Evolutionary conservation across 2,888 invertebrate species (phyloP), one percentile per base, ranked within the genome.

Genomic region (Agrochola macilenta): DNA sequence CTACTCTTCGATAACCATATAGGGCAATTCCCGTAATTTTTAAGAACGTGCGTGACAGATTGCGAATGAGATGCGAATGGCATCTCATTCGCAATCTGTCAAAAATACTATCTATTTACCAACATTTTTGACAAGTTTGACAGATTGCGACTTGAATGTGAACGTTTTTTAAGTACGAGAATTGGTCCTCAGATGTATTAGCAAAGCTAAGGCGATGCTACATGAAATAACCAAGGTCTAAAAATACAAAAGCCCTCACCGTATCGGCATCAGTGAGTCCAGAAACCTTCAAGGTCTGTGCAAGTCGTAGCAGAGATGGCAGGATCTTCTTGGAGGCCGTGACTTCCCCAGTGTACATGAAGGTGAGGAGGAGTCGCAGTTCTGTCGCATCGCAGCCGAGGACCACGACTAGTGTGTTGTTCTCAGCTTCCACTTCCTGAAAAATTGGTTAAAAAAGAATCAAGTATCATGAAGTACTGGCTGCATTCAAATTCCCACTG

Each of bases 291-390:
- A 99, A 95, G 5, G 98, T 97, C 93, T 98, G 98, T 23, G 98
- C 98, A 89, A 98, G 97, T 79, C 98, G 97, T 65, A 99, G 96
- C 78, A 99, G 96, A 66, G 98, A 97, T 9, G 98, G 98, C 86
- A 99, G 97, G 92, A 98, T 97, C 89, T 98, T 97, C 94, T 98
- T 98, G 82, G 98, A 98, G 52, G 98, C 98, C 81, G 98, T 98
- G 90, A 98, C 98, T 94, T 99, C 98, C 5, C 98, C 98, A 69
- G 98, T 98, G 94, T 99, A 99, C 98, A 99, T 98, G 94, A 98
- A 99, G 7, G 98, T 98, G 58, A 99, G 97, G 79, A 99, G 97
- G 20, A 98, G 98, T 74, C 97, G 97, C 78, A 98, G 95, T 91
- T 98, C 98, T n/a, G 97, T 96, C 82, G 97, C 97, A 79, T 97